Evolutionary conservation across 2,797 vertebrate species (phyloP).

Genomic region (Chrosomus eos): DNA sequence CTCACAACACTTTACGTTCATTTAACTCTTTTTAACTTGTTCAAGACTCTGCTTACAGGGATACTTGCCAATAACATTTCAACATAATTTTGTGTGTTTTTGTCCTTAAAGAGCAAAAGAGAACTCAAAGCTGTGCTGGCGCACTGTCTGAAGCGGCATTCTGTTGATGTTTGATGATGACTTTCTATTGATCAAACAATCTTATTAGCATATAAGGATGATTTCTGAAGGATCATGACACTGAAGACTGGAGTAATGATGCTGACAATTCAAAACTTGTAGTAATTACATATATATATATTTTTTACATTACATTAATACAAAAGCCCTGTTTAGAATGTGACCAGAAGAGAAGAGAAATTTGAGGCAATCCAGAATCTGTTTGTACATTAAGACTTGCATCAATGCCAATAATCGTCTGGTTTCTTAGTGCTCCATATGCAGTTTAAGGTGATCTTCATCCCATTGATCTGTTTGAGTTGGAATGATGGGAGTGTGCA

Average conservation of each 20-base stretch:
- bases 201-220: neutral
- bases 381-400: neutral
- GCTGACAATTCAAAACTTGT: neutral
- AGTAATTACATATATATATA: no score
- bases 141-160: no score
- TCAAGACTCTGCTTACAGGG: no score
- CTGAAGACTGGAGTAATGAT: neutral
- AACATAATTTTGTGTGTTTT: no score
- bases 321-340: neutral
- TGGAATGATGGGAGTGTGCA: conserved; percentile 28
- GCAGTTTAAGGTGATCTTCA: conserved; percentile 8
- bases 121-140: no score
- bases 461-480: conserved; percentile 51
- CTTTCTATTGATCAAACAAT: no score
- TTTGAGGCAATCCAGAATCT: neutral
- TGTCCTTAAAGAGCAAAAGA: no score
- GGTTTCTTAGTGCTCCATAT: neutral
- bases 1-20: no score
- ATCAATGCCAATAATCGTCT: neutral
- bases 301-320: neutral
- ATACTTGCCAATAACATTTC: no score
- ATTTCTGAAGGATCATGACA: neutral
- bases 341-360: neutral
- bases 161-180: no score
- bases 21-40: no score